Evolutionary conservation across 2,888 invertebrate species (phyloP).

Genomic region (Platycnemis pennipes): DNA sequence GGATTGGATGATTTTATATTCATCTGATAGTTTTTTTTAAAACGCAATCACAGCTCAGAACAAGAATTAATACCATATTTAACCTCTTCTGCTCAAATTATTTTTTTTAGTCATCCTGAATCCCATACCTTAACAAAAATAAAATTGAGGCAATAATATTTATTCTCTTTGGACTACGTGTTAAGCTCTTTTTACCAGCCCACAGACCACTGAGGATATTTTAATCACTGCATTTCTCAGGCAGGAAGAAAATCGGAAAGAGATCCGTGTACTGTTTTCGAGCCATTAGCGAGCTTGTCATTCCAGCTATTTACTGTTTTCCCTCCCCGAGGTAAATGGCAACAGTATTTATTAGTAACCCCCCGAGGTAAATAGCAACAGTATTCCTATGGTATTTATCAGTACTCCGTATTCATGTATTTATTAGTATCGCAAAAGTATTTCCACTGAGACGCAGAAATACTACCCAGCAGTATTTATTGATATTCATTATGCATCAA

Average conservation of each 20-base stretch:
- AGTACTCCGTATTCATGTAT: too few species aligned
- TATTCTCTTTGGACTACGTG: neutral
- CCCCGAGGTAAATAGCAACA: too few species aligned
- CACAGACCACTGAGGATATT: neutral
- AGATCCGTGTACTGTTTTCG: neutral
- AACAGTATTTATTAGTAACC: too few species aligned
- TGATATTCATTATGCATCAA: too few species aligned
- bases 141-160: neutral
- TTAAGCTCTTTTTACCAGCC: neutral
- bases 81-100: neutral
- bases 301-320: neutral
- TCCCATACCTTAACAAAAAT: neutral
- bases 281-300: neutral
- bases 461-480: too few species aligned
- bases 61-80: neutral
- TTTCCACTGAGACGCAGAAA: too few species aligned
- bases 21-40: neutral
- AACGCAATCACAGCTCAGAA: neutral
- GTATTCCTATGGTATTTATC: too few species aligned
- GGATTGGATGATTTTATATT: neutral
- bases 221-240: neutral
- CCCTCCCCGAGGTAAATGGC: too few species aligned
- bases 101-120: neutral
- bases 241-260: neutral
- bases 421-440: too few species aligned